Base-by-base conservation (phyloP, 2,888 invertebrate genomes). In the Tipula lateralis region DNA sequence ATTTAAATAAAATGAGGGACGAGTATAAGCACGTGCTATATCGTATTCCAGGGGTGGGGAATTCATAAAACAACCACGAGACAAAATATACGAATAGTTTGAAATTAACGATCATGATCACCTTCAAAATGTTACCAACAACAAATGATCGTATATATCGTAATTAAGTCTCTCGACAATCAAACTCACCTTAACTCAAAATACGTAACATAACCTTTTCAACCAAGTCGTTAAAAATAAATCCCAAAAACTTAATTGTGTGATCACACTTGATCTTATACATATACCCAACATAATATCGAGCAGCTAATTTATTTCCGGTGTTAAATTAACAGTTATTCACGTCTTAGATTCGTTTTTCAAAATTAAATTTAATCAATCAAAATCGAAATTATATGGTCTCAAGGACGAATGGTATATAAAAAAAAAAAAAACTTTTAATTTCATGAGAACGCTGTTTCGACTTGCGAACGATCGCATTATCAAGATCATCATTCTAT, bases 401-500 rank as follows among this genome's bases (percentile, higher is more conserved):
- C 66, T 66, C 66, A 66, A 66, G 66, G 66, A 66, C 66, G 66
- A 66, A 0, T 66, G 66, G 66, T 66, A 12, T 5, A 7, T 3
- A 24, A 66, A 12, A 66, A 44, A 44, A 44, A 16, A 66, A 24
- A 66, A 66, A 66, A 66, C 24, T 66, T 66, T 66, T 66, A 66
- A 66, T 66, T 66, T 66, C 66, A 66, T 66, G 66, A 12, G 66
- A 66, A 66, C 66, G 66, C 66, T 24, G 24, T 24, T 24, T 66
- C 44, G n/a, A 39, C 39, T 39, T 39, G n/a, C n/a, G n/a, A n/a
- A n/a, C 39, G 44, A 50, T 50, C 66, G 66, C 66, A 66, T 66
- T 66, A 66, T 66, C 66, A 66, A 66, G 66, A 66, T 66, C 66
- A 66, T 66, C 66, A 66, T 66, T 66, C 66, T 66, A 66, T 66